These are phyloP conservation scores for Hestina assimilis DNA, from an alignment of 1,140 invertebrate species.

Conservation along the genomic window DNA sequence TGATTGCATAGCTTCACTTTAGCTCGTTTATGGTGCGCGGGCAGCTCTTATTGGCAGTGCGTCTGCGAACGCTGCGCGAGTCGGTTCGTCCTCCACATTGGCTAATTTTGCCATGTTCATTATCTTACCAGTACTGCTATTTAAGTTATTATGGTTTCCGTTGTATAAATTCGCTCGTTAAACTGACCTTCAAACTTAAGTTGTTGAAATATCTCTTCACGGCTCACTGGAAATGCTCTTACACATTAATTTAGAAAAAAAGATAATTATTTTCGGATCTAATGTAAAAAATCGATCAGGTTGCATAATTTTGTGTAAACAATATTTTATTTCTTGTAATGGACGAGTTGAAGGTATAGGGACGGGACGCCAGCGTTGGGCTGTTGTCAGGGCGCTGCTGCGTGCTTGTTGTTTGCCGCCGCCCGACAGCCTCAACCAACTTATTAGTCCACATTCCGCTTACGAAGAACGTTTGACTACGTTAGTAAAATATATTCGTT, in stretches of 20 bases:
- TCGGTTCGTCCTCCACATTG: slow-evolving; percentile 32
- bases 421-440: slow-evolving; percentile 53
- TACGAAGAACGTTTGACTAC: slow-evolving; percentile 53
- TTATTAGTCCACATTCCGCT: slow-evolving; percentile 53
- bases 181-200: neutral
- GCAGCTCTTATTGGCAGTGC: slow-evolving; percentile 46
- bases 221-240: too few relatives aligned
- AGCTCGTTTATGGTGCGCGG: slow-evolving; percentile 30
- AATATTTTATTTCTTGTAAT: slow-evolving; percentile 5
- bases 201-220: neutral
- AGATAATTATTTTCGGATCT: too few relatives aligned
- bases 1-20: slow-evolving; percentile 23
- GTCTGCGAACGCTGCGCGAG: slow-evolving; percentile 58
- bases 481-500: slow-evolving; percentile 59
- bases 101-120: slow-evolving; percentile 17
- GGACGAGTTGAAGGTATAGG: slow-evolving; percentile 33
- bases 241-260: too few relatives aligned
- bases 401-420: slow-evolving; percentile 65
- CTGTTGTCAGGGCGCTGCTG: slow-evolving; percentile 53
- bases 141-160: neutral
- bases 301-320: neutral
- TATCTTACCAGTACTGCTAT: slow-evolving; percentile 15
- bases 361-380: slow-evolving; percentile 52
- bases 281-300: too few relatives aligned
- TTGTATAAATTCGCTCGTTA: neutral